phyloP scores from a whole-genome alignment of 2,797 vertebrate genomes.

The Karalla daura region DNA sequence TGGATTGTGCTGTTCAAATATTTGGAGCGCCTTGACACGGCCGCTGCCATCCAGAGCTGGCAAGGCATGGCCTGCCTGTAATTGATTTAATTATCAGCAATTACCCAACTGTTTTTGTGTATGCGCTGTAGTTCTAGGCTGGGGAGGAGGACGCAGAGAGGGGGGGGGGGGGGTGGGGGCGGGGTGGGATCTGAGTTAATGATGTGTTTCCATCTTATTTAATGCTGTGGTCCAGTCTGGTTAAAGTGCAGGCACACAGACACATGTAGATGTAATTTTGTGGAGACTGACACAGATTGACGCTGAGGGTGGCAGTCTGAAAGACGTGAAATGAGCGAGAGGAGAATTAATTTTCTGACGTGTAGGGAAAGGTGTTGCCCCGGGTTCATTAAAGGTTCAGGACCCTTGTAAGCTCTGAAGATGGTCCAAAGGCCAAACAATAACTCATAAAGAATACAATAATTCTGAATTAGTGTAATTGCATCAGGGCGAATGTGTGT shows the following conservation, averaged over 20 bases:
- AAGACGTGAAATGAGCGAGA: conserved; percentile 46
- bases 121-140: conserved; percentile 74
- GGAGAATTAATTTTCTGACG: conserved; percentile 35
- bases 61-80: conserved; percentile 88
- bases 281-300: conserved; percentile 71
- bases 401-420: conserved; percentile 1
- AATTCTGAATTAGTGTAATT: conserved; percentile 8
- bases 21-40: conserved; percentile 86
- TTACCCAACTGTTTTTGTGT: conserved; percentile 89
- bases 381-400: too few species aligned
- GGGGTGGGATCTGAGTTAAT: conserved; percentile 82
- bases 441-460: background rate
- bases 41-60: conserved; percentile 82
- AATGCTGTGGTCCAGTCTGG: conserved; percentile 78
- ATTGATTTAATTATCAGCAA: conserved; percentile 98
- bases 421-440: conserved; percentile 22
- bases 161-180: conserved; percentile 65
- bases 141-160: conserved; percentile 78
- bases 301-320: conserved; percentile 72
- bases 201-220: conserved; percentile 87
- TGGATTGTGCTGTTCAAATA: conserved; percentile 92
- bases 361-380: too few species aligned
- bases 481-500: conserved; percentile 8
- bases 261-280: conserved; percentile 81
- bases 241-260: conserved; percentile 77